These are phyloP conservation scores for Drosophila sp. DNA, from an alignment of 1,140 invertebrate species.

Conservation along the genomic window DNA sequence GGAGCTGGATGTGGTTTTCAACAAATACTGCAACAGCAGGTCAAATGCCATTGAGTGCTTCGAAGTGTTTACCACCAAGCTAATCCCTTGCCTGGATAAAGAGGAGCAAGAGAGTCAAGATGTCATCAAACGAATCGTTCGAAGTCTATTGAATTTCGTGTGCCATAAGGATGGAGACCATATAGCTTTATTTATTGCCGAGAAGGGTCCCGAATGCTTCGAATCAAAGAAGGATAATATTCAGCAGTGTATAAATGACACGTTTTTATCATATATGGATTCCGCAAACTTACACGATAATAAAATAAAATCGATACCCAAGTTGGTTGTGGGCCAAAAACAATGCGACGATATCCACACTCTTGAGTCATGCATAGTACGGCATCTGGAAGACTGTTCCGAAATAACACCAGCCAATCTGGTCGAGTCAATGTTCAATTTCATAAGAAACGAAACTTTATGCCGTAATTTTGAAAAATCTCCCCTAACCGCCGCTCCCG, in stretches of 20 bases:
- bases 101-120: slow-evolving; percentile 84
- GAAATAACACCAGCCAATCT: slow-evolving; percentile 92
- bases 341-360: slow-evolving; percentile 84
- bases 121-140: slow-evolving; percentile 87
- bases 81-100: slow-evolving; percentile 86
- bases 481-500: slow-evolving; percentile 29
- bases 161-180: slow-evolving; percentile 92
- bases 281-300: slow-evolving; percentile 70
- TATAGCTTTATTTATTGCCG: slow-evolving; percentile 91
- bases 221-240: slow-evolving; percentile 85
- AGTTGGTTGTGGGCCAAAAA: slow-evolving; percentile 67
- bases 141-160: slow-evolving; percentile 88
- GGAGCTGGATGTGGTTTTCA: slow-evolving; percentile 84
- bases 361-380: slow-evolving; percentile 87
- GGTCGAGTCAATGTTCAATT: slow-evolving; percentile 90
- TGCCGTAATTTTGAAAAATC: slow-evolving; percentile 67
- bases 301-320: slow-evolving; percentile 65
- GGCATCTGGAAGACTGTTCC: slow-evolving; percentile 86
- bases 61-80: slow-evolving; percentile 84
- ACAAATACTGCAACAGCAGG: slow-evolving; percentile 87
- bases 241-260: slow-evolving; percentile 87
- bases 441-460: slow-evolving; percentile 81
- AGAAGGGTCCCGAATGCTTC: slow-evolving; percentile 90
- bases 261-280: slow-evolving; percentile 84
- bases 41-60: slow-evolving; percentile 86